These are phyloP conservation scores for Neodiprion fabricii DNA, from an alignment of 1,140 invertebrate genomes.

Conservation along the genomic window DNA sequence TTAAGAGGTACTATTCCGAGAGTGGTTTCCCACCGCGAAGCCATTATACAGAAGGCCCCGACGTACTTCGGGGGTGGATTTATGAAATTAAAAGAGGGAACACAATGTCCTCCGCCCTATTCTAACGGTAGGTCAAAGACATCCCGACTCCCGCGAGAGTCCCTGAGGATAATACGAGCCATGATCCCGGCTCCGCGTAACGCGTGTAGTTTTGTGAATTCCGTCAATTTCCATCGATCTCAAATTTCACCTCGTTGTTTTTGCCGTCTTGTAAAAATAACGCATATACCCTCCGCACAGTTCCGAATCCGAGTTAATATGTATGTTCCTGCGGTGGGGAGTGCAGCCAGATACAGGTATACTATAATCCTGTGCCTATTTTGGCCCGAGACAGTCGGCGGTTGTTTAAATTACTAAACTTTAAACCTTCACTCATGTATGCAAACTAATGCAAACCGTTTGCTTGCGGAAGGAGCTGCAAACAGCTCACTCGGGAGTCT, in stretches of 20 bases:
- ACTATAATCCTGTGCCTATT: conserved; percentile 15
- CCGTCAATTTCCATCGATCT: too few species aligned
- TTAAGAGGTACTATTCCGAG: neutral
- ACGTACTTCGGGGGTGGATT: neutral
- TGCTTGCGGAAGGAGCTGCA: conserved; percentile 51
- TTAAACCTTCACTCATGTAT: conserved; percentile 52
- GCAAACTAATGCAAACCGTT: conserved; percentile 52
- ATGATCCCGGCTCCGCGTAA: too few species aligned
- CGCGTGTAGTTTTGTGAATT: too few species aligned
- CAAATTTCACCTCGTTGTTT: too few species aligned
- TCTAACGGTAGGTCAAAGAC: too few species aligned
- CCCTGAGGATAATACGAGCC: too few species aligned
- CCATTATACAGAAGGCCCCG: neutral
- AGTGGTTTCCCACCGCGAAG: neutral
- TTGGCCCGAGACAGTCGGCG: conserved; percentile 38
- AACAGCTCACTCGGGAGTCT: conserved; percentile 50
- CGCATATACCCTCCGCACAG: too few species aligned
- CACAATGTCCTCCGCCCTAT: neutral
- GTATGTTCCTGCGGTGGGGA: too few species aligned
- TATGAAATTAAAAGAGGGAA: conserved; percentile 3
- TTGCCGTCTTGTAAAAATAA: too few species aligned
- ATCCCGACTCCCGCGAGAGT: too few species aligned
- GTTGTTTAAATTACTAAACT: conserved; percentile 53
- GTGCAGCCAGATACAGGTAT: too few species aligned
- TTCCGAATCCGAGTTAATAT: too few species aligned